These are phyloP conservation scores for Anagrus nilaparvatae DNA, from an alignment of 1,140 invertebrate species.

Conservation along the genomic window DNA sequence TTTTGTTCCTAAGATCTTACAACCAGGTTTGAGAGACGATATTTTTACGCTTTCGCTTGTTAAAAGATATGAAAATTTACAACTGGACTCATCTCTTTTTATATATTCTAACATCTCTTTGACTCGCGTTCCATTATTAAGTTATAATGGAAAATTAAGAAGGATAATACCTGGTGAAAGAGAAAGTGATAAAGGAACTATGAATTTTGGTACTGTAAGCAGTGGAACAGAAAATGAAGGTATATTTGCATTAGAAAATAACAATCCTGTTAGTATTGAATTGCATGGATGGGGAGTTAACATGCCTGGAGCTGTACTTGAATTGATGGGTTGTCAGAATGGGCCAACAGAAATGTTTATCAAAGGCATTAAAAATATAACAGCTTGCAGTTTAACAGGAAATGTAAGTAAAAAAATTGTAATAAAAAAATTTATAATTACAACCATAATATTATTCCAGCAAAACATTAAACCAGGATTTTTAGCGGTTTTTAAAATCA, in stretches of 20 bases:
- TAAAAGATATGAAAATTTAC: conserved; percentile 45
- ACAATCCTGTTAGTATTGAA: conserved; percentile 63
- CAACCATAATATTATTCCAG: conserved; percentile 20
- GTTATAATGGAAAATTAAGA: conserved; percentile 62
- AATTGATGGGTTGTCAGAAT: conserved; percentile 59
- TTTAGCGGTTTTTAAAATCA: conserved; percentile 64
- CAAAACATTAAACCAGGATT: conserved; percentile 52
- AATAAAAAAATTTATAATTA: background rate
- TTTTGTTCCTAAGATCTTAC: conserved; percentile 51
- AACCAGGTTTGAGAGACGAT: conserved; percentile 48
- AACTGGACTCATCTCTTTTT: conserved; percentile 53
- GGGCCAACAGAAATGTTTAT: conserved; percentile 41
- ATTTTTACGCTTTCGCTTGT: conserved; percentile 51
- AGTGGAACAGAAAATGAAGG: conserved; percentile 55
- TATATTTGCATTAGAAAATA: conserved; percentile 63
- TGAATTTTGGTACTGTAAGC: conserved; percentile 69
- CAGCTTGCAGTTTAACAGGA: conserved; percentile 33
- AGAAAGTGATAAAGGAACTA: conserved; percentile 45
- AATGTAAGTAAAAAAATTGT: conserved; percentile 28
- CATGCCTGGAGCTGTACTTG: conserved; percentile 53
- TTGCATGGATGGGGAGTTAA: conserved; percentile 58
- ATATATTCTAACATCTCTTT: conserved; percentile 66
- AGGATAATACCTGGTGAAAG: conserved; percentile 43
- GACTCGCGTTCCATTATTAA: conserved; percentile 58
- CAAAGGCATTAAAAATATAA: conserved; percentile 35